These are phyloP conservation scores for Bombus difficillimus DNA, from an alignment of 1,140 invertebrate species.

Conservation along the genomic window DNA sequence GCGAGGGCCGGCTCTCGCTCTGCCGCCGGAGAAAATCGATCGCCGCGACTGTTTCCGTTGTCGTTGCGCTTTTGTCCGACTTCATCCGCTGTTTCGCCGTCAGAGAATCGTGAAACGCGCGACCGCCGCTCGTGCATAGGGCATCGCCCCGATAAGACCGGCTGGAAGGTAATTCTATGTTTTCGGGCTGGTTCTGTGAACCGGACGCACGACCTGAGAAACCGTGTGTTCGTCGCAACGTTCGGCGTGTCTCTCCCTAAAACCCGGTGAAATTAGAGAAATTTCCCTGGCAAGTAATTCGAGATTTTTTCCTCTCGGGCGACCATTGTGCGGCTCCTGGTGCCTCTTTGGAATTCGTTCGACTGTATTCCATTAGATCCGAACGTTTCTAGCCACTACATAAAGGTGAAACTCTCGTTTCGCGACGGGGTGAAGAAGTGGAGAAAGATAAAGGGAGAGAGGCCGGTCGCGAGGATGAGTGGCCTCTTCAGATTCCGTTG, in stretches of 20 bases:
- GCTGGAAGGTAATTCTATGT: neutral
- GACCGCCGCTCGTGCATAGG: neutral
- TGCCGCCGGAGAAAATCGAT: constrained; percentile 35
- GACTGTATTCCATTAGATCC: constrained; percentile 34
- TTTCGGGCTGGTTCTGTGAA: neutral
- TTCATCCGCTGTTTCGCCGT: neutral
- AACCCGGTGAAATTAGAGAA: neutral
- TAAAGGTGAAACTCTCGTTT: constrained; percentile 8
- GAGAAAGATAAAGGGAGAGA: neutral
- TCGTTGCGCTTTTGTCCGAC: neutral
- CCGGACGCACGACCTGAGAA: neutral
- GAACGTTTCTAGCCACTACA: too few species aligned
- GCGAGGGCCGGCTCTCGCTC: constrained; percentile 2
- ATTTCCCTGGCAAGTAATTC: constrained; percentile 18
- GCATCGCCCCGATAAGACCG: neutral
- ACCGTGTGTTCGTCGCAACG: neutral
- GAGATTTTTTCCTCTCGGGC: neutral
- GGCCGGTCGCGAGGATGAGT: neutral
- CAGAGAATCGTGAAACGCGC: neutral
- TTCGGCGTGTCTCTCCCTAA: too few species aligned
- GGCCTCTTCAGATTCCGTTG: constrained; percentile 30
- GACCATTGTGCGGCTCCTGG: neutral
- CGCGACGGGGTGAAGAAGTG: neutral
- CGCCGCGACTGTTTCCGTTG: constrained; percentile 30
- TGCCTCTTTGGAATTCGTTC: constrained; percentile 18